phyloP scores from a whole-genome alignment of 2,888 invertebrate genomes.

The Linnaemya tessellans region DNA sequence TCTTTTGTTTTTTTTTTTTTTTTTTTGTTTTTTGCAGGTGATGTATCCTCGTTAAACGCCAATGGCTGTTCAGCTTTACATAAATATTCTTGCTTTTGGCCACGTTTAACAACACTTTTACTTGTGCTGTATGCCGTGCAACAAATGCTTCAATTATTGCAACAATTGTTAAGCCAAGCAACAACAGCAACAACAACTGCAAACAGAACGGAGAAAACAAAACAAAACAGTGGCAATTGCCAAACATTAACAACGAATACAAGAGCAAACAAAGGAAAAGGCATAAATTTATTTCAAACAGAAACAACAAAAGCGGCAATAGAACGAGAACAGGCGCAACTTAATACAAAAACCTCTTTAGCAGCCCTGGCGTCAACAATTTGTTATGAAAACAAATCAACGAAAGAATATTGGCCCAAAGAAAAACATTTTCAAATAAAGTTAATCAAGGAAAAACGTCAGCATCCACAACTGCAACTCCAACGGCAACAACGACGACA shows the following conservation, averaged over 20 bases:
- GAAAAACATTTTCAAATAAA: constrained; percentile 65
- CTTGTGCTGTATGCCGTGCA: constrained; percentile 69
- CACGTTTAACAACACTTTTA: constrained; percentile 71
- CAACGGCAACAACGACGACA: neutral
- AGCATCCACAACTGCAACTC: constrained; percentile 2
- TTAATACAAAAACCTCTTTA: constrained; percentile 35
- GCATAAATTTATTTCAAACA: constrained; percentile 47
- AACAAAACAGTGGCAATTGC: constrained; percentile 47
- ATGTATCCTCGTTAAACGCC: constrained; percentile 74
- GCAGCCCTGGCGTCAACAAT: constrained; percentile 54
- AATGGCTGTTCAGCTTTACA: constrained; percentile 68
- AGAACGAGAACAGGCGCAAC: constrained; percentile 37
- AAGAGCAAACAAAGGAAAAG: constrained; percentile 38
- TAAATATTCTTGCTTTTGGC: constrained; percentile 68
- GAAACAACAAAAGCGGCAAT: constrained; percentile 50
- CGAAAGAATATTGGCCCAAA: constrained; percentile 53
- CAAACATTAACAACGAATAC: constrained; percentile 32
- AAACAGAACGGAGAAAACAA: constrained; percentile 20
- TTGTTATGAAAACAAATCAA: constrained; percentile 60
- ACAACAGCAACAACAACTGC: constrained; percentile 54
- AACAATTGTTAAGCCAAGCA: constrained; percentile 69
- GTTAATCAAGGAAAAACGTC: constrained; percentile 58
- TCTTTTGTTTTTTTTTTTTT: no score
- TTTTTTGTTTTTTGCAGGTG: constrained; percentile 74
- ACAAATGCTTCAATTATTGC: constrained; percentile 74